Base-by-base conservation (phyloP, 1,140 invertebrate genomes). In the Oedothorax gibbosus region DNA sequence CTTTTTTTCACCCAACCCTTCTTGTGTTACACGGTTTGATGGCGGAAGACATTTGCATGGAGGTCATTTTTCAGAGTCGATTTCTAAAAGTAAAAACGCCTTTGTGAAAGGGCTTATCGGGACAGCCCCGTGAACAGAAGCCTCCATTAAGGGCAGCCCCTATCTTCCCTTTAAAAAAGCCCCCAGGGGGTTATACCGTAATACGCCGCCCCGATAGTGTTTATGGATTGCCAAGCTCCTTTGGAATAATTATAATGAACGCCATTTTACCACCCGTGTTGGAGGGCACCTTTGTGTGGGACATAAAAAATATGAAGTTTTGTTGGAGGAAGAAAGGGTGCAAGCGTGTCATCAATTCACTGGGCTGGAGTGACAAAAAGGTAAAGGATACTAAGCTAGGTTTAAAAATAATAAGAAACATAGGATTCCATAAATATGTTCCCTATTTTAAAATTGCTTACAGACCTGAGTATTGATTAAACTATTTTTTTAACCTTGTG, bases 11-110 rank as follows among this genome's bases (percentile, higher is more conserved):
- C 12, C 12, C 60, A 62, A 62, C 60, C 60, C 60, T 62, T 62
- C 18, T 62, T 62, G 14, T 62, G 18, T 18, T 62, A 14, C 18
- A 18, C 60, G 18, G 18, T 14, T 62, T 15, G 18, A 62, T 62
- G 60, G 18, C 60, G 60, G 60, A 62, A 62, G 60, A 62, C 60
- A 62, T 62, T 62, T 62, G 18, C 60, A 62, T 14, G 60, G 18
- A 18, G 60, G 60, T 62, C 60, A 62, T 62, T 62, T 62, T 62
- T 62, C 60, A 62, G 60, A 62, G 60, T 15, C 18, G 12, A 14
- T 62, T 15, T 62, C 18, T 62, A 62, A 62, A 62, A 62, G 60
- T 35, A 35, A 35, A 35, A 35, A 35, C 35, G 35, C 35, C 35
- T 35, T 35, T 35, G 35, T 15, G 18, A 62, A 62, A 62, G 60